Base-by-base conservation (phyloP, 2,888 invertebrate genomes). In the Gymnosoma rotundatum region DNA sequence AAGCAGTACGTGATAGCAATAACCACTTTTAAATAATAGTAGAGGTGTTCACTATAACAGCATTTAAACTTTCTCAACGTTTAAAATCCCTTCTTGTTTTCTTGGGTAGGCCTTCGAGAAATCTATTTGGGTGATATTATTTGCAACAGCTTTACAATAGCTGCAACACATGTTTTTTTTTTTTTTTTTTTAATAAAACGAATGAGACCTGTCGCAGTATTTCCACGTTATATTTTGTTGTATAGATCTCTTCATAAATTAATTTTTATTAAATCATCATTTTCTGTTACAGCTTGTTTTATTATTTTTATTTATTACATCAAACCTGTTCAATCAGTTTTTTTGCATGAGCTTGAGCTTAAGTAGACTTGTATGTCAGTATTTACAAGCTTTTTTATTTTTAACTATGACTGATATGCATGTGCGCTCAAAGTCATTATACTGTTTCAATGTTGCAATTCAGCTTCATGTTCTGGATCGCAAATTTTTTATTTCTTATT, bases 241-340 rank as follows among this genome's bases (percentile, higher is more conserved):
- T 6, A n/a, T 0, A 32, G 12, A 58, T 66, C 32, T 61, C 25
- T 21, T 10, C 20, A 61, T 73, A 67, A 72, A 36, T 21, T 25
- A 66, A 50, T 42, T 74, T 20, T 66, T 75, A 67, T 83, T 66
- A 52, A 78, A 70, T 83, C 74, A 70, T 83, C 74, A 83, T 74
- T 12, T 25, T 38, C 56, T 56, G 25, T 70, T 38, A 58, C 56
- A 66, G 52, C 66, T 63, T 63, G 38, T 21, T 74, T 61, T 45
- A 4, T 66, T 54, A 25, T 42, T 18, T 32, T 66, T 52, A 45
- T 45, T 60, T 12, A 72, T 60, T 69, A 56, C 54, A 74, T 32
- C 10, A 67, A 74, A 80, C 74, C 61, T 45, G 80, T 69, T 79
- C 64, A 58, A 45, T 36, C 0, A 38, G 25, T 1, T 54, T 61